phyloP scores from a whole-genome alignment of 2,888 invertebrate genomes.

The Xestia rhomboidea region DNA sequence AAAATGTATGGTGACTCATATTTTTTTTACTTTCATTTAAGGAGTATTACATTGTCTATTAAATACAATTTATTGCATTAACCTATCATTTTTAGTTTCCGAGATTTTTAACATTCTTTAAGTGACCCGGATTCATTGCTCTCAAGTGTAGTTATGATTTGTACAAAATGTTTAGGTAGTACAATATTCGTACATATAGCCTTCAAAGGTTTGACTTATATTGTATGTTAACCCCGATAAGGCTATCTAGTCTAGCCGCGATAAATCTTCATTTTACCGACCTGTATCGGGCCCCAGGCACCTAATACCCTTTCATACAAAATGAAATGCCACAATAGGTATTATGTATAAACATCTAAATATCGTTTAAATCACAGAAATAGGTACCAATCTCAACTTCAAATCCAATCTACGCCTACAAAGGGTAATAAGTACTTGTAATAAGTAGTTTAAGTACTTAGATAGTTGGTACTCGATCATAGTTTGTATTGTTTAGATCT shows the following conservation, averaged over 20 bases:
- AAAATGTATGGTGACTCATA: too few relatives aligned
- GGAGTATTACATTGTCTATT: too few relatives aligned
- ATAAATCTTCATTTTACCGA: conserved; percentile 16
- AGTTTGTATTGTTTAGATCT: conserved; percentile 16
- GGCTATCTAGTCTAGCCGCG: neutral
- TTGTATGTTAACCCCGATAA: neutral
- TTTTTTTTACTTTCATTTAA: too few relatives aligned
- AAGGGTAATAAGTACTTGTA: conserved; percentile 12
- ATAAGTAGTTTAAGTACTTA: conserved; percentile 21
- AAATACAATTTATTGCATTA: too few relatives aligned
- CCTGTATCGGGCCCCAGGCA: neutral
- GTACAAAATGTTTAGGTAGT: neutral
- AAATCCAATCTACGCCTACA: conserved; percentile 33
- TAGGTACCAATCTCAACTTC: conserved; percentile 12
- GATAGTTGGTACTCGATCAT: conserved; percentile 16
- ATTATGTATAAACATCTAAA: neutral
- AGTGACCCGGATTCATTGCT: too few relatives aligned
- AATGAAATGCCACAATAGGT: conserved; percentile 1
- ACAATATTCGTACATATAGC: too few relatives aligned
- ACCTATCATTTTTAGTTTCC: too few relatives aligned
- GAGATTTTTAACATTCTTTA: too few relatives aligned
- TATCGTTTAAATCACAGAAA: conserved; percentile 9
- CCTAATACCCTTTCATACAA: neutral
- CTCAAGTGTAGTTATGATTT: neutral
- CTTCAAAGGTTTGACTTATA: conserved; percentile 1